A percentile compares a stretch with the other conserved stretches of the same genome.
Conservation (phyloP, 1,140 invertebrate genomes). For the Cherax quadricarinatus region DNA sequence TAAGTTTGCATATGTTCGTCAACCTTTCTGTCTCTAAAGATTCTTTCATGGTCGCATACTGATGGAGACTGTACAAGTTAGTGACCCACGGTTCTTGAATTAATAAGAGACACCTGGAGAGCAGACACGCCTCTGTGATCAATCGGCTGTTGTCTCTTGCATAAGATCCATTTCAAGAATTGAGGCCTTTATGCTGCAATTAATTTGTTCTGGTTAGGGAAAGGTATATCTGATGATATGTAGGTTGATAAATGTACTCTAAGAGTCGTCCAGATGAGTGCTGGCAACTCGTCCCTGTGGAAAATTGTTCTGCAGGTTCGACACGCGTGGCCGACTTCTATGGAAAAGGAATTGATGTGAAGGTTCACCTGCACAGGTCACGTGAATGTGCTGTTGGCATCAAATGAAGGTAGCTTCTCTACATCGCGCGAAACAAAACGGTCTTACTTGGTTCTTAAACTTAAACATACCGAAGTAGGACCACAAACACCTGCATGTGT, state of each 20-base stretch:
- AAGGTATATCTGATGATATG: neutral
- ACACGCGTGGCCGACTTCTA: neutral
- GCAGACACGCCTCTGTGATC: neutral
- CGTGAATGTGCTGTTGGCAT: neutral
- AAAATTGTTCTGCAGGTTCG: neutral
- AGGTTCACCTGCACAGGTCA: neutral
- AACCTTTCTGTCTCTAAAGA: neutral
- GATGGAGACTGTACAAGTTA: neutral
- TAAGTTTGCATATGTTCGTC: neutral
- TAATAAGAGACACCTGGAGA: neutral
- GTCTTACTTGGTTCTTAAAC: too few relatives aligned
- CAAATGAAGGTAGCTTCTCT: too few relatives aligned
- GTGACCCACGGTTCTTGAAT: neutral
- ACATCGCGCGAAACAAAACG: too few relatives aligned
- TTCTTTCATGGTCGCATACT: neutral
- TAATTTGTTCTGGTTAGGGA: constrained; percentile 33
- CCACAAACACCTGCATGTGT: neutral
- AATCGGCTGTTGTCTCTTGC: constrained; percentile 11
- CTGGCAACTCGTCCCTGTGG: neutral
- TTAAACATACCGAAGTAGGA: neutral
- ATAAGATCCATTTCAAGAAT: constrained; percentile 12
- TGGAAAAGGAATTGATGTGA: neutral
- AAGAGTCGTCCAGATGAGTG: too few relatives aligned
- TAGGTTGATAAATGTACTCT: neutral
- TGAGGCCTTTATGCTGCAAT: constrained; percentile 26